Percentiles rank a stretch among this genome's conserved stretches.
These are phyloP conservation scores for Ataeniobius toweri DNA, from an alignment of 2,797 vertebrate genomes.

Conservation along the genomic window DNA sequence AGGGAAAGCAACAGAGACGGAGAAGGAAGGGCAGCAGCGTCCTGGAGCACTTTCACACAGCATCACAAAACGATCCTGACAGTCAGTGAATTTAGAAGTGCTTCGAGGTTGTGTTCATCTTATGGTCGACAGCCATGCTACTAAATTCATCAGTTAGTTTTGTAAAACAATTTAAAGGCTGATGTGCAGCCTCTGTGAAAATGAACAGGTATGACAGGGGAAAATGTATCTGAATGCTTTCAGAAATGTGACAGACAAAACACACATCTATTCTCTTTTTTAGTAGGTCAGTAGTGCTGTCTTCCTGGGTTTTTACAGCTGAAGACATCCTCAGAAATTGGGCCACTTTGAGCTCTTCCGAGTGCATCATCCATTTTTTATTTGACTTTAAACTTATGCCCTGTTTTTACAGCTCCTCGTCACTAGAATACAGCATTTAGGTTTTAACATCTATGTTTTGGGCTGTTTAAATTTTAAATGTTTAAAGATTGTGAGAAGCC, in stretches of 20 bases:
- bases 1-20: conserved; percentile 19
- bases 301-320: conserved; percentile 20
- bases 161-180: conserved; percentile 3
- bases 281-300: conserved; percentile 24
- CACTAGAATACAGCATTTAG: not conserved
- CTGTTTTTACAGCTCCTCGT: not conserved
- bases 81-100: conserved; percentile 52
- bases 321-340: conserved; percentile 40
- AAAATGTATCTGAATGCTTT: not conserved
- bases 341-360: conserved; percentile 46
- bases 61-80: conserved; percentile 63
- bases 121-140: not conserved
- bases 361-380: conserved; percentile 62
- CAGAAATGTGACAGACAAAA: conserved; percentile 11
- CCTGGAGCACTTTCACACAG: conserved; percentile 62
- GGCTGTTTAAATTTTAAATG: conserved; percentile 2
- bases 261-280: conserved; percentile 15
- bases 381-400: conserved; percentile 32
- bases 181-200: conserved; percentile 16
- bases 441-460: not conserved
- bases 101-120: conserved; percentile 51
- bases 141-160: conserved; percentile 20
- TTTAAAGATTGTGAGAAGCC: not conserved
- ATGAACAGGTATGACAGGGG: conserved; percentile 1
- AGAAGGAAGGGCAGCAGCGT: conserved; percentile 52